Evolutionary conservation across 2,888 invertebrate species (phyloP), one percentile per base, ranked within the genome.

Genomic region (Tenthredo notha): DNA sequence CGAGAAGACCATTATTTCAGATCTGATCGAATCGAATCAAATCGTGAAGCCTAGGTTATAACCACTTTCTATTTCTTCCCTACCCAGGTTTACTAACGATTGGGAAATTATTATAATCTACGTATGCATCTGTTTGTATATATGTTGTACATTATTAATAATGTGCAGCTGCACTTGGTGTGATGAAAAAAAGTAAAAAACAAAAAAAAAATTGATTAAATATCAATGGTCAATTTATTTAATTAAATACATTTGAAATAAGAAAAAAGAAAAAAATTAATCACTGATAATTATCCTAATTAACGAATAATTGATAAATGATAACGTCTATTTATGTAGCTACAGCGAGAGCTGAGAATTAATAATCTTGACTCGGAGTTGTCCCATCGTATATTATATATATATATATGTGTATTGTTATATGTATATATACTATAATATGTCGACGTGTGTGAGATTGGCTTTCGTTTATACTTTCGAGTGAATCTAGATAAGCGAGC

Each of bases 61-160:
- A 78, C 84, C 84, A 84, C 84, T 84, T 84, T 84, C 84, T 84
- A 84, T 84, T 84, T 74, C 77, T 61, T 67, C 29, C 29, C 25
- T 77, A 50, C 70, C 70, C 37, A 33, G 67, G 33, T 33, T 37
- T 61, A 25, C 61, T 25, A 67, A 67, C 67, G 29, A 67, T 67
- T 67, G 67, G 67, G 67, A 67, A 67, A 67, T 67, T 18, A 18
- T 67, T 18, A 15, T 29, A 25, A 61, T 33, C 67, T 33, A 67
- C 12, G 10, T 25, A 25, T 25, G 12, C 9, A 61, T 61, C 7
- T 54, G 18, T 18, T 0, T 54, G 18, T n/a, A n/a, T n/a, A 6
- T 0, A 18, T 54, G n/a, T 61, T 0, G 37, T 67, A 67, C 15
- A 33, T 33, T 67, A 29, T 15, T 33, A 2, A 33, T 67, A 65